A percentile compares a stretch with the other conserved stretches of the same genome.
These are phyloP conservation scores for Tragopan temminckii DNA, from an alignment of 2,797 vertebrate species.

Conservation along the genomic window DNA sequence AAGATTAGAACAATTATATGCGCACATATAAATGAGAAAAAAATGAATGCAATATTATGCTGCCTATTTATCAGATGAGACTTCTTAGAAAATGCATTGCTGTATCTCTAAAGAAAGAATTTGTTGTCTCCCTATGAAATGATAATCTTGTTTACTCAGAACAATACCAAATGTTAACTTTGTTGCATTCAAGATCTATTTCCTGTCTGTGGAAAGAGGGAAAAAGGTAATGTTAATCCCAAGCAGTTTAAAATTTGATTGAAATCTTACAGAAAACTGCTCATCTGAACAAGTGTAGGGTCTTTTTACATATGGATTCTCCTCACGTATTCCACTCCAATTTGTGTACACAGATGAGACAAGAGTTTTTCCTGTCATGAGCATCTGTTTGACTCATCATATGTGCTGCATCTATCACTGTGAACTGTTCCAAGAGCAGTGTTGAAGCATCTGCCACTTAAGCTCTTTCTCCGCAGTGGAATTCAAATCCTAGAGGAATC, in stretches of 20 bases:
- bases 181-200: not conserved
- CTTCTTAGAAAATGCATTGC: not conserved
- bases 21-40: not conserved
- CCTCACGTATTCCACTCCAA: not conserved
- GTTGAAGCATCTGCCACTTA: not conserved
- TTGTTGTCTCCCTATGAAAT: not conserved
- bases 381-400: not conserved
- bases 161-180: not conserved
- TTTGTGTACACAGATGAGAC: constrained; percentile 21
- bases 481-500: not conserved
- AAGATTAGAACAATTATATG: not conserved
- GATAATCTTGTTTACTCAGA: not conserved
- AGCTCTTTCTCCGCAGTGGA: not conserved
- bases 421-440: not conserved
- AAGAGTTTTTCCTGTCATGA: not conserved
- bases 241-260: not conserved
- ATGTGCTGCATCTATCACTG: not conserved
- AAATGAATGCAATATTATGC: not conserved
- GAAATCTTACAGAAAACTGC: not conserved
- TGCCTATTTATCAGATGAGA: not conserved
- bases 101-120: not conserved
- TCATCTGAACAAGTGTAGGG: not conserved
- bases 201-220: fast-evolving
- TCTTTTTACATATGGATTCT: constrained; percentile 4
- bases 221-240: not conserved